Conservation (phyloP, 2,888 invertebrate species). For the Epirrita christyi region DNA sequence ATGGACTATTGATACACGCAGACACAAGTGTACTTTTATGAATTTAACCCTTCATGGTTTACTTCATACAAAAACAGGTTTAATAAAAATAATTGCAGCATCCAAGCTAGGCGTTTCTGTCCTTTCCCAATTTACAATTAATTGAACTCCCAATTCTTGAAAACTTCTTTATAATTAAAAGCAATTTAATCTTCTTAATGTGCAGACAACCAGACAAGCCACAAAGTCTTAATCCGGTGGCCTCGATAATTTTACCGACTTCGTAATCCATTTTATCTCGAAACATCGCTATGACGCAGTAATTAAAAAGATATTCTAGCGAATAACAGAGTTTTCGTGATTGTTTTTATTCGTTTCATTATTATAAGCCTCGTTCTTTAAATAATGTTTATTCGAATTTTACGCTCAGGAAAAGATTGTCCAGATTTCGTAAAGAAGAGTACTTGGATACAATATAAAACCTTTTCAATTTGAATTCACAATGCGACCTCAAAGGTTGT, state of each 20-base stretch:
- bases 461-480: conserved; percentile 15
- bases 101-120: conserved; percentile 9
- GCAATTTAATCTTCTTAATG: conserved; percentile 23
- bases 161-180: conserved; percentile 23
- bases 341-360: conserved; percentile 26
- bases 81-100: background rate
- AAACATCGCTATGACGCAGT: conserved; percentile 30
- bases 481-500: conserved; percentile 17
- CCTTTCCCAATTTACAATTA: conserved; percentile 12
- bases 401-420: background rate
- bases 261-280: conserved; percentile 35
- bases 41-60: background rate
- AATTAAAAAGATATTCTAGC: conserved; percentile 42
- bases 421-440: background rate
- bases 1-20: too few species aligned
- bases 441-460: background rate
- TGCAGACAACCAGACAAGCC: conserved; percentile 27
- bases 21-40: background rate
- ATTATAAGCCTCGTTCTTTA: background rate
- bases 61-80: background rate
- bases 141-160: conserved; percentile 5
- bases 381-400: conserved; percentile 3
- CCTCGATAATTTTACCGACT: conserved; percentile 38
- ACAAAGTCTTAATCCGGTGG: conserved; percentile 32
- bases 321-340: conserved; percentile 39